A percentile compares a stretch with the other conserved stretches of the same genome.
phyloP scores from a whole-genome alignment of 2,797 vertebrate species.

The Cyclura pinguis region DNA sequence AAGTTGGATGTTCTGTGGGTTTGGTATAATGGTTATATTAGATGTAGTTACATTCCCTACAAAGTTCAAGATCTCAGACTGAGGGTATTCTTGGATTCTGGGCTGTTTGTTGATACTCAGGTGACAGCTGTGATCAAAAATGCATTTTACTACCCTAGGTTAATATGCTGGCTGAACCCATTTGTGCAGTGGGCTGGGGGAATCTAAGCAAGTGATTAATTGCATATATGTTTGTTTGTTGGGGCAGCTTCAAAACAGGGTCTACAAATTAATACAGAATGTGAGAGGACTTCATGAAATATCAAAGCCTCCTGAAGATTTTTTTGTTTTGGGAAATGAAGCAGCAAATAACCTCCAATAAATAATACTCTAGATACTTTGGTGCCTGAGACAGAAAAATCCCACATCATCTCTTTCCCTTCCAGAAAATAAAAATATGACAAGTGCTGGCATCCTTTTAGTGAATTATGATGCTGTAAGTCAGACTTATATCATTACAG shows the following conservation, averaged over 20 bases:
- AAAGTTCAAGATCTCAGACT: background rate
- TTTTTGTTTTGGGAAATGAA: background rate
- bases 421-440: background rate
- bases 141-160: background rate
- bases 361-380: background rate
- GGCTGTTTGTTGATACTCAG: background rate
- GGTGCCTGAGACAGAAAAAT: background rate
- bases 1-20: background rate
- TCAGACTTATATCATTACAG: too few species aligned
- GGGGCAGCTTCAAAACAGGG: background rate
- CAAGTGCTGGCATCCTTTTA: background rate
- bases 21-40: background rate
- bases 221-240: background rate
- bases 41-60: background rate
- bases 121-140: background rate
- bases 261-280: background rate
- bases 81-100: background rate
- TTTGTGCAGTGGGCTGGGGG: background rate
- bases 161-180: background rate
- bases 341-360: background rate
- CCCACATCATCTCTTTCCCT: background rate
- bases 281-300: background rate
- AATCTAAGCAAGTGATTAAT: background rate
- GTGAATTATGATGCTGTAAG: too few species aligned
- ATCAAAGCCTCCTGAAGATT: background rate